Base-by-base conservation (phyloP, 1,140 invertebrate species). In the Hycleus phaleratus region DNA sequence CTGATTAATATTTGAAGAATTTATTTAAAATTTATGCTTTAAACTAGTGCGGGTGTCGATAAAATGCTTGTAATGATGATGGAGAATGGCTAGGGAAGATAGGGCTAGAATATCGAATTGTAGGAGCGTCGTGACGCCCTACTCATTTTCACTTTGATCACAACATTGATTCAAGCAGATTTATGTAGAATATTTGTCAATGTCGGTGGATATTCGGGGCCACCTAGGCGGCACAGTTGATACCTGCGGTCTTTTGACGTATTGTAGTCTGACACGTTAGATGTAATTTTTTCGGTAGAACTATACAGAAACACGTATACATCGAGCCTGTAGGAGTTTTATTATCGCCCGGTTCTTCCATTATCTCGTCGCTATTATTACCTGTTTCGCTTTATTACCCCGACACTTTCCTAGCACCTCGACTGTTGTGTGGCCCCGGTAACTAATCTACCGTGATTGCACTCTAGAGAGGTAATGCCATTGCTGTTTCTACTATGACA, bases 281-380 rank as follows among this genome's bases (percentile, higher is more conserved):
- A 38, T 24, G 24, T 32, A 5, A 7, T 32, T 32, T 32, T 32
- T 7, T 4, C 4, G 32, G 4, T 26, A n/a, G 24, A 26, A 38
- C 40, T 4, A 11, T 9, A 42, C 9, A 42, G 3, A 9, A 42
- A n/a, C 9, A 42, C 40, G 9, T 4, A 10, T n/a, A 10, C 10
- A 10, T 42, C 42, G 38, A n/a, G 38, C 46, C 45, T 47, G 18
- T 38, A 46, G 48, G 44, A 57, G 56, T 59, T 62, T 64, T 62
- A 62, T 62, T 59, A 66, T 64, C 64, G 46, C 62, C 55, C 59
- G 53, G 60, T 59, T 64, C 60, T 59, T 64, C 62, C 62, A 66
- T 66, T 66, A 66, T 66, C 65, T 66, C 55, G 12, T 26, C 46
- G 58, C 63, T 59, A 65, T 65, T 63, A 65, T 65, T 65, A 65